Conservation (phyloP, 1,140 invertebrate genomes). For the Caerostris darwini region DNA sequence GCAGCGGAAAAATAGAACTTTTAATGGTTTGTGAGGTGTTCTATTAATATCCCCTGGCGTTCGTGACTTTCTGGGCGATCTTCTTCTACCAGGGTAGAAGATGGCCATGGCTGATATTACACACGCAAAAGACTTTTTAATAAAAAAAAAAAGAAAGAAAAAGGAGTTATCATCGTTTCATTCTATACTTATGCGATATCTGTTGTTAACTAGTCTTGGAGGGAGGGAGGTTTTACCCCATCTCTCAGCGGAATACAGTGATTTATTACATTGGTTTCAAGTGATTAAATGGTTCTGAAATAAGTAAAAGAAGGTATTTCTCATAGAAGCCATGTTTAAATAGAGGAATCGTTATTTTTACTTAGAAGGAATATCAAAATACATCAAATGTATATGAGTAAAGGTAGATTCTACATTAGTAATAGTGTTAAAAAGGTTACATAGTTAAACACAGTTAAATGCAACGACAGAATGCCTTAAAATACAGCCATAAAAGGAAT, state of each 20-base stretch:
- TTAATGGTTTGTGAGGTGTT: conserved; percentile 26
- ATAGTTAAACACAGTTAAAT: too few relatives aligned
- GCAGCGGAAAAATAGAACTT: conserved; percentile 36
- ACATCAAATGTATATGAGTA: too few relatives aligned
- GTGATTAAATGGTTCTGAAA: neutral
- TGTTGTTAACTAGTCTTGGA: neutral
- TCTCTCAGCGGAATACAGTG: neutral
- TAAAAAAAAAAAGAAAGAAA: neutral
- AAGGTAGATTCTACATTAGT: too few relatives aligned
- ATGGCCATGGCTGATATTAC: neutral
- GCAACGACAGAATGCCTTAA: too few relatives aligned
- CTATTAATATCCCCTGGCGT: conserved; percentile 27
- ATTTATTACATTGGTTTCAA: neutral
- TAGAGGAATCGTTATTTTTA: too few relatives aligned
- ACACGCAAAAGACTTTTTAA: conserved; percentile 1
- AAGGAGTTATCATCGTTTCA: too few relatives aligned
- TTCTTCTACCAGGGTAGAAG: neutral
- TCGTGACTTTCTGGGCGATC: neutral
- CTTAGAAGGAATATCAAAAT: too few relatives aligned
- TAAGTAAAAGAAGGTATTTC: neutral
- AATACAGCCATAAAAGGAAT: too few relatives aligned
- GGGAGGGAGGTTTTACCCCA: neutral
- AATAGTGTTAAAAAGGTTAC: too few relatives aligned
- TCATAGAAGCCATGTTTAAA: too few relatives aligned
- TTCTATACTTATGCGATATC: neutral